Base-by-base conservation (phyloP, 2,888 invertebrate genomes). In the Cremastinae sp. region DNA sequence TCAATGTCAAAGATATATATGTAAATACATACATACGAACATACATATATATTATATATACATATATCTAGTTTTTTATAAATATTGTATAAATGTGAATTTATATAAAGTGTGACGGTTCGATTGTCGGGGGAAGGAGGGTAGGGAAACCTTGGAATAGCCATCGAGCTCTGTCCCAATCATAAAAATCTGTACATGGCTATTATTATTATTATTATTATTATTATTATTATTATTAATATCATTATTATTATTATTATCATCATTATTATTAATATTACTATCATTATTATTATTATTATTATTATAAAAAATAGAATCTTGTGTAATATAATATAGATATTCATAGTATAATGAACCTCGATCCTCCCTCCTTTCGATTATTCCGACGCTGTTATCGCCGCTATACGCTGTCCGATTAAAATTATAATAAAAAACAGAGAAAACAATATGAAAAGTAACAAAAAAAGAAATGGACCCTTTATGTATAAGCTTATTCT, bases 21-120 rank as follows among this genome's bases (percentile, higher is more conserved):
- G 28, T 28, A 28, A 28, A 28, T 28, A 28, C 28, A 28, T 28
- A 28, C 28, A 28, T 28, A 28, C 28, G 5, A 3, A 28, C 5
- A 28, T 28, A 28, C 28, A 28, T 28, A 28, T 28, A 28, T 28
- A 28, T 28, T 3, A 28, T 28, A 28, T 28, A 28, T 28, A 28
- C 5, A 28, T 28, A 28, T 83, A 66, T 87, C 84, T 87, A 87
- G 84, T 87, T 87, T 87, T 87, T 81, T 76, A 76, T 76, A 86
- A 16, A 73, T 84, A 86, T 85, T 86, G 82, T 84, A 85, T 83
- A 86, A 84, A 82, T 81, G 80, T 84, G 84, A 85, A 82, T 85
- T 82, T 84, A 28, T 5, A 28, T 28, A 82, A 82, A 75, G 80
- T 79, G 83, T 82, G 78, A 82, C 76, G 79, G 74, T 80, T 81